Percentiles rank a stretch among this genome's conserved stretches.
phyloP scores from a whole-genome alignment of 2,888 invertebrate species.

The Mythimna vitellina region DNA sequence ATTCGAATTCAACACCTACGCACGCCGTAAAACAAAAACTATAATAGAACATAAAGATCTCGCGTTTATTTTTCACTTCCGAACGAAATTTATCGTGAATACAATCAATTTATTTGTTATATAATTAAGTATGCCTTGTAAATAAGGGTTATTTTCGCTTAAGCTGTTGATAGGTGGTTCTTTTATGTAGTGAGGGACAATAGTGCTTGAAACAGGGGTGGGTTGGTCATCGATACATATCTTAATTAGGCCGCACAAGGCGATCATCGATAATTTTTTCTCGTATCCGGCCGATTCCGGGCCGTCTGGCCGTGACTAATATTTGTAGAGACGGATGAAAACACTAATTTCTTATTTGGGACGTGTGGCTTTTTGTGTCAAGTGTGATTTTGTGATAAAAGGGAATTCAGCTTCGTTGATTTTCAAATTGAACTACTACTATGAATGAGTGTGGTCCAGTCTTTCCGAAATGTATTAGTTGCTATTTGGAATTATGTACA shows the following conservation, averaged over 20 bases:
- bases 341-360: slow-evolving; percentile 58
- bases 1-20: slow-evolving; percentile 81
- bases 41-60: slow-evolving; percentile 52
- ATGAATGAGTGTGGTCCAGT: neutral
- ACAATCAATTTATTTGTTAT: slow-evolving; percentile 64
- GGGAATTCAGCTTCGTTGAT: slow-evolving; percentile 17
- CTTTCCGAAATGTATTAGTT: neutral
- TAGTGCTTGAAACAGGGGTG: slow-evolving; percentile 83
- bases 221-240: slow-evolving; percentile 88
- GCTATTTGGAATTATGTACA: neutral
- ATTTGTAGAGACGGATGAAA: slow-evolving; percentile 72
- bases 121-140: slow-evolving; percentile 64
- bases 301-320: slow-evolving; percentile 81
- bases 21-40: slow-evolving; percentile 76
- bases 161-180: slow-evolving; percentile 46
- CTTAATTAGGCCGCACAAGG: slow-evolving; percentile 90
- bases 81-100: slow-evolving; percentile 62
- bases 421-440: neutral
- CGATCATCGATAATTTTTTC: slow-evolving; percentile 81
- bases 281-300: slow-evolving; percentile 79
- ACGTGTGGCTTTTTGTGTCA: slow-evolving; percentile 48
- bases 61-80: slow-evolving; percentile 53
- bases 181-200: slow-evolving; percentile 76
- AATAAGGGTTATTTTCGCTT: slow-evolving; percentile 65
- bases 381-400: slow-evolving; percentile 18